These are phyloP conservation scores for Leucoptera coffeella DNA, from an alignment of 2,888 invertebrate species.

Conservation along the genomic window DNA sequence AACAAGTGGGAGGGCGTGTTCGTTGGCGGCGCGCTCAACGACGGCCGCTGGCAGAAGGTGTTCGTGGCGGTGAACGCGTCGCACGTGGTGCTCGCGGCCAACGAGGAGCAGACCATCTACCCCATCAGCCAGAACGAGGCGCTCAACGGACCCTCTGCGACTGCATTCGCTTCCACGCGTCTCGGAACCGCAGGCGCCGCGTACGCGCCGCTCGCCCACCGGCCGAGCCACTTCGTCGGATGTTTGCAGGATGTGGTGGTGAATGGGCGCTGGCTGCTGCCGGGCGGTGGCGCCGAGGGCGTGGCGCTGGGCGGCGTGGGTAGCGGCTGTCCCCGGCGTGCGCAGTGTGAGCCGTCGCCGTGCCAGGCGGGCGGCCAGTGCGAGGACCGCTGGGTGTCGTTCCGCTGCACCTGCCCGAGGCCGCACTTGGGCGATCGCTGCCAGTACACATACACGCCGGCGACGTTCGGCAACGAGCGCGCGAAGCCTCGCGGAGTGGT, in stretches of 20 bases:
- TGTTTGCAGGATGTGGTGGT: constrained; percentile 89
- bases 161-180: constrained; percentile 80
- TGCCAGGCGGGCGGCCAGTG: constrained; percentile 83
- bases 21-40: constrained; percentile 76
- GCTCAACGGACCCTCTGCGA: constrained; percentile 67
- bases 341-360: constrained; percentile 79
- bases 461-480: constrained; percentile 84
- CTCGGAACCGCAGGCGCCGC: constrained; percentile 75
- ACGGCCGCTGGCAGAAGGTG: constrained; percentile 83
- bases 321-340: constrained; percentile 71
- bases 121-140: constrained; percentile 80
- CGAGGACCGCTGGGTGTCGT: constrained; percentile 83
- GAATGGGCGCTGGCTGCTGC: constrained; percentile 79
- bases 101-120: constrained; percentile 90
- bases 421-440: constrained; percentile 84
- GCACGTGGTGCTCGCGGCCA: constrained; percentile 79
- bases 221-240: constrained; percentile 80
- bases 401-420: constrained; percentile 79
- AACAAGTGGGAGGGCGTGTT: constrained; percentile 91
- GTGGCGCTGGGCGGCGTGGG: constrained; percentile 53
- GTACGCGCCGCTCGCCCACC: constrained; percentile 61
- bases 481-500: constrained; percentile 65
- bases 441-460: constrained; percentile 85
- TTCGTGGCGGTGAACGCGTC: constrained; percentile 88
- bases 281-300: too few species aligned